Evolutionary conservation across 1,140 invertebrate genomes (phyloP), one percentile per base, ranked within the genome.

Genomic region (Sycophila sp.): DNA sequence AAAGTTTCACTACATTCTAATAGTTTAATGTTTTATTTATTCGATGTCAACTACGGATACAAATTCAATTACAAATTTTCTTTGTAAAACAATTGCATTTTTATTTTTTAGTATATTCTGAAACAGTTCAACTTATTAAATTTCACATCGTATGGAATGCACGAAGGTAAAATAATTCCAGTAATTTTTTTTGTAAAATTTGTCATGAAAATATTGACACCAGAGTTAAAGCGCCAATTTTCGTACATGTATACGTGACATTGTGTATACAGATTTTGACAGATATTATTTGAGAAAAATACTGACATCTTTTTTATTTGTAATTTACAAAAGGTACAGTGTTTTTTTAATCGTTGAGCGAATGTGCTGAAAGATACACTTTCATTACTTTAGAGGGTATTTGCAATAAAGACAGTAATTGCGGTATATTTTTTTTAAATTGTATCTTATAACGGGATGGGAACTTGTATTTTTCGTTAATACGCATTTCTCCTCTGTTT

Each of bases 241-340:
- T 62, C 42, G 40, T 47, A 62, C n/a, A 51, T n/a, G n/a, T n/a
- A n/a, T n/a, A n/a, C n/a, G n/a, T n/a, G n/a, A 59, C 28, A 26
- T 58, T 69, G 36, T 69, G 58, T 63, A 56, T 42, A 69, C 30
- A 6, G 17, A 69, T 24, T 42, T 34, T 55, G 38, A 53, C 40
- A 63, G 42, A 69, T 63, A 49, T 55, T 38, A 45, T 63, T 63
- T 55, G 38, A 56, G 66, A 69, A 69, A 69, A 69, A 69, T 69
- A 69, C 68, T 63, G 68, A 69, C 59, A 69, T 63, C 42, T 69
- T 56, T n/a, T 69, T 55, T 55, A 69, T 28, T 56, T 63, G 42
- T 55, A 63, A 53, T 69, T 62, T 69, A 69, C 67, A 69, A 69
- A 69, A 63, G 32, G 62, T 63, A 63, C 32, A 69, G 22, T 42